Base-by-base conservation (phyloP, 2,888 invertebrate genomes). In the Seira ritae region DNA sequence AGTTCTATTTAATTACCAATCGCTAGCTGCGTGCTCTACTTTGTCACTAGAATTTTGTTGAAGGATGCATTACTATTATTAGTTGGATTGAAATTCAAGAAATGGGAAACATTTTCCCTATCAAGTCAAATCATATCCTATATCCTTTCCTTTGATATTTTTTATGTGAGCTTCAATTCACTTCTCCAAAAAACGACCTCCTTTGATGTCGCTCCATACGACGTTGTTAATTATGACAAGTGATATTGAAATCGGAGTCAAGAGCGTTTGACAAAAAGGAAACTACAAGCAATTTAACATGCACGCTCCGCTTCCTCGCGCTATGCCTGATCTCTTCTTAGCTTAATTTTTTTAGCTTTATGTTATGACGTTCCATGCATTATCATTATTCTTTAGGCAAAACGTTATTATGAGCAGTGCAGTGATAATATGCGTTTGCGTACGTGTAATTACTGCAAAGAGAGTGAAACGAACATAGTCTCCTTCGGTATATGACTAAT, bases 171-270 rank as follows among this genome's bases (percentile, higher is more conserved):
- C 8, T 67, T 50, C 31, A 46, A 0, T 62, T 74, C 66, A 17
- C 66, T 22, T 22, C 22, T 74, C 10, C 46, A 15, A 42, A 66
- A 66, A 74, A 74, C 74, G 74, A 74, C 74, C 74, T 74, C 74
- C 74, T 74, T 74, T n/a, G 74, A 66, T 74, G 74, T 74, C 66
- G 65, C 66, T 65, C 65, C 66, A 46, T 46, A 42, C n/a, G n/a
- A n/a, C n/a, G n/a, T n/a, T 66, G 74, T 74, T 74, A 42, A 74
- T 74, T 73, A 73, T 65, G 73, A 73, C 73, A 74, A 74, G 74
- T 65, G 22, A n/a, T n/a, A n/a, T n/a, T 68, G 31, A 37, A 68
- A 68, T 31, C 31, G 19, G 1, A 66, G 66, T 22, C 23, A 22
- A 23, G 4, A 23, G 4, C 4, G 15, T 20, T 66, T 66, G 3